Evolutionary conservation across 2,797 vertebrate species (phyloP), one percentile per base, ranked within the genome.

Genomic region (Miichthys miiuy): DNA sequence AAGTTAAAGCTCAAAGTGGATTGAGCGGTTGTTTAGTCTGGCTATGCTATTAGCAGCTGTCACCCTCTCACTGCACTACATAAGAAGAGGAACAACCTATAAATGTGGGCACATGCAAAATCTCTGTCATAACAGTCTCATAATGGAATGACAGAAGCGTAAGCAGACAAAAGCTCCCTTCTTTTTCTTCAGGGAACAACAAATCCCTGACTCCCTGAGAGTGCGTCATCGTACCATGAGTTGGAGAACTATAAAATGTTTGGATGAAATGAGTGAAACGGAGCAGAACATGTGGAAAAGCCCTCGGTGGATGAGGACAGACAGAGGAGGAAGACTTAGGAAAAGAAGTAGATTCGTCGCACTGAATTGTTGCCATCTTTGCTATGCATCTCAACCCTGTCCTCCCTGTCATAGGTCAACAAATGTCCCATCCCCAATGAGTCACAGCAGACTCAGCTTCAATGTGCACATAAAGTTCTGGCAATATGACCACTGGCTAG

Each of bases 161-260:
- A 64, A 72, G 65, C 57, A 65, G 75, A 82, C 82, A 73, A 84
- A 85, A 87, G 65, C 64, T 75, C 34, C 16, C 46, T 58, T 81
- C 52, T 74, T 79, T 76, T 68, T 68, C 74, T 74, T 75, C 38
- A 54, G 73, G 84, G 83, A 88, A 89, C 75, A 85, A 81, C 81
- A 87, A 84, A 89, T 90, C 83, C 75, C 23, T 41, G 6, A 11
- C 44, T 80, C 62, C 48, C 23, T 12, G 52, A 64, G 60, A 82
- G 68, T 87, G 75, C 58, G 56, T 93, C 88, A 93, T 75, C 21
- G 10, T 52, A 47, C 69, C 70, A 50, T 66, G 65, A 80, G 52
- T 25, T 25, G 41, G 44, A 74, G 69, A 86, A 47, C 74, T 71
- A 83, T 83, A 86, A 90, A 91, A 72, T 72, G 57, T 80, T 72